These are phyloP conservation scores for Drosophila nikananu DNA, from an alignment of 1,140 invertebrate genomes.

Conservation along the genomic window DNA sequence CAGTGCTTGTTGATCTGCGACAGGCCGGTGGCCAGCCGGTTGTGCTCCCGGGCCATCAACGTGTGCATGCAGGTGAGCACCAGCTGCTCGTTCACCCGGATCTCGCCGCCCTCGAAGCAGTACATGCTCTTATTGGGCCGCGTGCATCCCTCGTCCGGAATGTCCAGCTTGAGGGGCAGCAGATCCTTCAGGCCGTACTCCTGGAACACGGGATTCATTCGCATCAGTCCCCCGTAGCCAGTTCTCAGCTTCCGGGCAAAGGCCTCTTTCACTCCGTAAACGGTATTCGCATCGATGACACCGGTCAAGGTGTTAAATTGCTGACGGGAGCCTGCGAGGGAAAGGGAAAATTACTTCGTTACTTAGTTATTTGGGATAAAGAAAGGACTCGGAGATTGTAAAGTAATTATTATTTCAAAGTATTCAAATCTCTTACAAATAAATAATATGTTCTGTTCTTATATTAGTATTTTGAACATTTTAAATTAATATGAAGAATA, in stretches of 20 bases:
- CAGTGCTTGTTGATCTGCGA: conserved; percentile 95
- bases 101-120: conserved; percentile 97
- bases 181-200: conserved; percentile 95
- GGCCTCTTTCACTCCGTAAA: conserved; percentile 93
- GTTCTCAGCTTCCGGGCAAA: conserved; percentile 92
- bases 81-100: conserved; percentile 96
- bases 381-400: no score
- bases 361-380: no score
- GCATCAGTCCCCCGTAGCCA: conserved; percentile 91
- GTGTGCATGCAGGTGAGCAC: conserved; percentile 96
- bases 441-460: background rate
- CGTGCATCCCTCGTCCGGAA: conserved; percentile 97
- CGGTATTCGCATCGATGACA: conserved; percentile 89
- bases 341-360: no score
- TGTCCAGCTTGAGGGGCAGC: conserved; percentile 94
- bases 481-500: background rate
- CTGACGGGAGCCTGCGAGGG: conserved; percentile 88
- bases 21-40: conserved; percentile 92
- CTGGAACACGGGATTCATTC: conserved; percentile 95
- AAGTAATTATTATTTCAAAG: no score
- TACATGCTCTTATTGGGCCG: conserved; percentile 94
- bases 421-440: background rate
- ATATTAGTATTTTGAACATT: background rate
- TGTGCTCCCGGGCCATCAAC: conserved; percentile 95
- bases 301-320: conserved; percentile 94